These are phyloP conservation scores for Piaya cayana DNA, from an alignment of 2,113 vertebrate genomes.

Conservation along the genomic window DNA sequence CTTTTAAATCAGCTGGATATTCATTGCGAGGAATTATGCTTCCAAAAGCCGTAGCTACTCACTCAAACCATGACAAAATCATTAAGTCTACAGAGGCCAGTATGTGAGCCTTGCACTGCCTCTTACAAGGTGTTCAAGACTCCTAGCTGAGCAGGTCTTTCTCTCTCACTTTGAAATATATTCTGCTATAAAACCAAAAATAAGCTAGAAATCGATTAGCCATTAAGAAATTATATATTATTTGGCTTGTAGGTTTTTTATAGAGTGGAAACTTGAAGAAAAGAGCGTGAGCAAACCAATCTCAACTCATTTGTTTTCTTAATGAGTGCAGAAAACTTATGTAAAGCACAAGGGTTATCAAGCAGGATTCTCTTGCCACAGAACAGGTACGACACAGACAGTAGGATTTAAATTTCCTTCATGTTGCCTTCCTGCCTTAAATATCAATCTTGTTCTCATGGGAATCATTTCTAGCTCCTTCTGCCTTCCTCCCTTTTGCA, in stretches of 20 bases:
- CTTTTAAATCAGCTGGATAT: background rate
- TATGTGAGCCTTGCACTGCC: background rate
- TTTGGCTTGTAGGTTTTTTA: background rate
- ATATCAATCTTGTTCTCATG: background rate
- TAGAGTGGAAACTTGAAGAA: background rate
- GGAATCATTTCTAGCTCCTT: background rate
- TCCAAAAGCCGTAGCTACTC: background rate
- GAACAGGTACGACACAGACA: constrained; percentile 31
- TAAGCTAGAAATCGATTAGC: background rate
- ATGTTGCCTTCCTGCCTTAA: background rate
- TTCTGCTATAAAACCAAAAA: background rate
- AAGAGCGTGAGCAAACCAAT: background rate
- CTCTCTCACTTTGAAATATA: background rate
- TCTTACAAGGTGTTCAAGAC: background rate
- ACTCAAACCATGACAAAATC: background rate
- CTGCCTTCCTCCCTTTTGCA: background rate
- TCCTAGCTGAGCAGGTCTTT: background rate
- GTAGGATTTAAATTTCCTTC: background rate
- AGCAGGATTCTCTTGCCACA: constrained; percentile 43
- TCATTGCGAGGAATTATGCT: background rate
- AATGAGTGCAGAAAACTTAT: background rate
- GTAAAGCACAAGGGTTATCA: constrained; percentile 50
- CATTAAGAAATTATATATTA: background rate
- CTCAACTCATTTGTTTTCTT: constrained; percentile 11
- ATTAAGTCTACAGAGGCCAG: background rate